Percentiles rank a stretch among this genome's conserved stretches.
Evolutionary conservation across 2,888 invertebrate species (phyloP).

Genomic region (Sarcophaga carnaria): DNA sequence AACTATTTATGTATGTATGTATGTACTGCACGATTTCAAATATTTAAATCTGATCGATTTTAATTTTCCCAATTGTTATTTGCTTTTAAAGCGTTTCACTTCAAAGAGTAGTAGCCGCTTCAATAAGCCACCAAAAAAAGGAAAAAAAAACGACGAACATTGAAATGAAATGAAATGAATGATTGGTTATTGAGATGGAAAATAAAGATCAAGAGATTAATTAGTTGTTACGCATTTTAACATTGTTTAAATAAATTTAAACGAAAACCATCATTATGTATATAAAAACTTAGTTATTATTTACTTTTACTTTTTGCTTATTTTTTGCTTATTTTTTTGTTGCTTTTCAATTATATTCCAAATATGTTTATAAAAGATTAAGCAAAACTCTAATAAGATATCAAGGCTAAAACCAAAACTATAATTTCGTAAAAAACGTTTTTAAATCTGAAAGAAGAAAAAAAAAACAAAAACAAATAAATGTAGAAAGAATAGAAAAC

Average conservation of each 20-base stretch:
- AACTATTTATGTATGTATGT: too few species aligned
- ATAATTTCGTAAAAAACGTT: background rate
- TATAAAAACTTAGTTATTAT: background rate
- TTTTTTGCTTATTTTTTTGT: too few species aligned
- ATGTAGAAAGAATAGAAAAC: background rate
- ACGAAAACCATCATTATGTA: background rate
- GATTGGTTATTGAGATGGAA: constrained; percentile 25
- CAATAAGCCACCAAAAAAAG: too few species aligned
- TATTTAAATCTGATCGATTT: too few species aligned
- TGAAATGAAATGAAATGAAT: background rate
- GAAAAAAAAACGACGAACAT: too few species aligned
- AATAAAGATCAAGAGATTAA: constrained; percentile 14
- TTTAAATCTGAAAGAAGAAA: background rate
- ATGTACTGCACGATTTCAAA: too few species aligned
- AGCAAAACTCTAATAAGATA: constrained; percentile 20
- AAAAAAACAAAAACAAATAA: background rate
- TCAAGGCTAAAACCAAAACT: constrained; percentile 28
- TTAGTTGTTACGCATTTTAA: constrained; percentile 62
- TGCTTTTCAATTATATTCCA: too few species aligned
- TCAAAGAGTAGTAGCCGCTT: too few species aligned
- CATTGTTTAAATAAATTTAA: constrained; percentile 50
- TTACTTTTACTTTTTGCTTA: background rate
- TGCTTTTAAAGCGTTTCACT: too few species aligned
- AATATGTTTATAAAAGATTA: background rate
- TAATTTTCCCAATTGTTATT: too few species aligned